phyloP scores from a whole-genome alignment of 1,140 invertebrate genomes.

The Gonatopus flavifemur region DNA sequence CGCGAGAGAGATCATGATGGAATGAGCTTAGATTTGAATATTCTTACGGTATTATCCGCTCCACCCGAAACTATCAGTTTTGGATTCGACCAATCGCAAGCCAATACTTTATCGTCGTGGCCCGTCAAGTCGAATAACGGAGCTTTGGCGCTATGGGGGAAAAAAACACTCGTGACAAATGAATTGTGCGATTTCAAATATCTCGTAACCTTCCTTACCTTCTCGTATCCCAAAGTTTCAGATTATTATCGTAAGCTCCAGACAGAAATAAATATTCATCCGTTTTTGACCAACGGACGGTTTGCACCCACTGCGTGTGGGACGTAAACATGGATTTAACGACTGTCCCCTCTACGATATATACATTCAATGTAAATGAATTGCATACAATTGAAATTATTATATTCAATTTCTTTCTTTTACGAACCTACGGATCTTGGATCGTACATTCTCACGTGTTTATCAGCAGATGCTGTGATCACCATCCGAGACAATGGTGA shows the following conservation, averaged over 20 bases:
- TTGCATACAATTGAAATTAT: too few relatives aligned
- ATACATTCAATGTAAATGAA: too few relatives aligned
- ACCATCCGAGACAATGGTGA: conserved; percentile 75
- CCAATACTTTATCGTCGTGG: conserved; percentile 92
- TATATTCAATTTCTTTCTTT: conserved; percentile 5
- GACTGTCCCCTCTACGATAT: conserved; percentile 78
- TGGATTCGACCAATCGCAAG: conserved; percentile 91
- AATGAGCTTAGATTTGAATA: conserved; percentile 79
- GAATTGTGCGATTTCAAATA: too few relatives aligned
- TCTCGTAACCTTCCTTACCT: conserved; percentile 61
- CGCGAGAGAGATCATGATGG: too few relatives aligned
- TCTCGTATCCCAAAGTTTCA: conserved; percentile 96
- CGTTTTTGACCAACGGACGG: conserved; percentile 86
- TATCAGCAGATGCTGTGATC: conserved; percentile 86
- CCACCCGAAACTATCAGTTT: conserved; percentile 87
- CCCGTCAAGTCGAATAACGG: conserved; percentile 91
- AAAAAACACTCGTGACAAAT: not conserved
- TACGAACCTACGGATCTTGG: conserved; percentile 78
- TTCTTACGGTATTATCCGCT: conserved; percentile 89
- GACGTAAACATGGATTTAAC: conserved; percentile 88
- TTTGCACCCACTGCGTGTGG: conserved; percentile 89
- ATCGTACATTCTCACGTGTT: conserved; percentile 89
- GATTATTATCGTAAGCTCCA: conserved; percentile 84
- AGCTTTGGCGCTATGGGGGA: conserved; percentile 74
- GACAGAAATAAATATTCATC: conserved; percentile 89